Evolutionary conservation across 1,140 invertebrate species (phyloP), one percentile per base, ranked within the genome.

Genomic region (Aphaenogaster floridana): DNA sequence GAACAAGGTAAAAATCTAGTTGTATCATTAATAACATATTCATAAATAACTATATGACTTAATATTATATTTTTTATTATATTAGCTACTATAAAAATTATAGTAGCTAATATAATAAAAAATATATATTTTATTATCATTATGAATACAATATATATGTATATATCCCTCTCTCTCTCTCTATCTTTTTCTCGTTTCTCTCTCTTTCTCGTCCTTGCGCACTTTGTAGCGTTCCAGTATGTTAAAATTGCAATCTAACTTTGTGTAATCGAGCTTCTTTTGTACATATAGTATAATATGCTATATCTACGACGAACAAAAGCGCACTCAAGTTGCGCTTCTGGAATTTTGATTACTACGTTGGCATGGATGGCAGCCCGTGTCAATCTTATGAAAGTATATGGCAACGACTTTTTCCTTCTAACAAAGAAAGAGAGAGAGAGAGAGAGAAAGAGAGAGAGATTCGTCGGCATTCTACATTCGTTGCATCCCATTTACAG

Each of bases 401-500:
- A 3, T 57, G 21, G 13, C 15, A 42, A 81, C 28, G 28, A 59
- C 7, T 84, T 54, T 39, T 34, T 48, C 13, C 5, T 84, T n/a
- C 7, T 2, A 4, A 13, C 11, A n/a, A 17, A 81, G 6, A 59
- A 11, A 42, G 6, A 13, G 45, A 48, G 15, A 68, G 13, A 80
- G 42, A 36, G 13, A 3, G 39, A 34, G 28, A 77, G 15, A 78
- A 9, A 36, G 11, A 6, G 21, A 21, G 21, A 76, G n/a, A 76
- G 28, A 21, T 21, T 21, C 48, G 9, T 87, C 34, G 13, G 15
- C 6, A 64, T 66, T 8, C 17, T 36, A 48, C 15, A 72, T 88
- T 21, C 52, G 28, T 9, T 63, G 42, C 4, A 64, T 74, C 28
- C 76, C 79, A 79, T 89, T 85, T 90, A 69, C 48, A 64, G 68